Evolutionary conservation across 1,140 invertebrate genomes (phyloP).

Genomic region (Drosophila ironensis): DNA sequence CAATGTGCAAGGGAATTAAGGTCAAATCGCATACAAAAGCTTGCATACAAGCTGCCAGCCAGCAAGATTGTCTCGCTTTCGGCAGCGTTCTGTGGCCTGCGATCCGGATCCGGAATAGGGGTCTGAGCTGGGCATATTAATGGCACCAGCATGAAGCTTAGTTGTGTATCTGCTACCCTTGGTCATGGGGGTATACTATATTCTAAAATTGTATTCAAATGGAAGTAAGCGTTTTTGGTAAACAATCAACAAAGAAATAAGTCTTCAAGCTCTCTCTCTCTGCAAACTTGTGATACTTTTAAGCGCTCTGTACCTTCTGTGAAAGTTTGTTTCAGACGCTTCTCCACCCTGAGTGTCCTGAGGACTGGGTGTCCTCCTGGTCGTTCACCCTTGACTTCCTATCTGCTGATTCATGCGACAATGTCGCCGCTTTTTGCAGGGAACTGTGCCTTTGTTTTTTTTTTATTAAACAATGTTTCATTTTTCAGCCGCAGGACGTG

Average conservation of each 20-base stretch:
- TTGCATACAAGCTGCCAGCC: constrained; percentile 13
- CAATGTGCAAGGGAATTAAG: constrained; percentile 73
- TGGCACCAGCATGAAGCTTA: constrained; percentile 27
- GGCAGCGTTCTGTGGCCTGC: constrained; percentile 22
- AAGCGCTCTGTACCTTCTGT: too few relatives aligned
- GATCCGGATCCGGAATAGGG: background rate
- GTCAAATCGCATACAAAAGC: constrained; percentile 66
- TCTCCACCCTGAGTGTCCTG: too few relatives aligned
- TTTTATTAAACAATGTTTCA: constrained; percentile 35
- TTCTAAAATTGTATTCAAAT: background rate
- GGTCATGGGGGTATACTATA: background rate
- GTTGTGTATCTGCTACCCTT: constrained; percentile 4
- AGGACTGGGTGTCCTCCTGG: constrained; percentile 18
- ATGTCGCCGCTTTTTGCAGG: constrained; percentile 29
- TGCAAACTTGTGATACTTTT: too few relatives aligned
- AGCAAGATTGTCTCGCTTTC: constrained; percentile 22
- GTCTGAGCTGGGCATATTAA: constrained; percentile 29
- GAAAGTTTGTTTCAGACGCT: too few relatives aligned
- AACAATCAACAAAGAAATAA: too few relatives aligned
- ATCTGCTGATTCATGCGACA: constrained; percentile 16
- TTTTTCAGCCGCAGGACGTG: constrained; percentile 52
- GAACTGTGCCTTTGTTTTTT: background rate
- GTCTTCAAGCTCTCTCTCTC: too few relatives aligned
- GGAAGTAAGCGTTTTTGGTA: too few relatives aligned
- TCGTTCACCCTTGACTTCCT: constrained; percentile 39